These are phyloP conservation scores for Drosophila neonasuta DNA, from an alignment of 2,888 invertebrate species.

Conservation along the genomic window DNA sequence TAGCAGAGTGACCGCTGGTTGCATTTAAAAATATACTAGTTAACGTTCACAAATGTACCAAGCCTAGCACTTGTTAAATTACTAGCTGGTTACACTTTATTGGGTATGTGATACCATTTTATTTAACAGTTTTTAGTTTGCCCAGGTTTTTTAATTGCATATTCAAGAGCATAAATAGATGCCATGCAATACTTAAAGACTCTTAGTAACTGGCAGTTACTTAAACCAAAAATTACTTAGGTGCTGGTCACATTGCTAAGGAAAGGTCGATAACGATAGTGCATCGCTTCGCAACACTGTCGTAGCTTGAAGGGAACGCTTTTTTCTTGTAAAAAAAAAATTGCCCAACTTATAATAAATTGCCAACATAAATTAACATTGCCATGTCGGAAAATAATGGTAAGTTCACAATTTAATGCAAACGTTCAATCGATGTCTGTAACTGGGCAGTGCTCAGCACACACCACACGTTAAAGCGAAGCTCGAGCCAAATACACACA, in stretches of 20 bases:
- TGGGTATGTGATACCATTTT: not conserved
- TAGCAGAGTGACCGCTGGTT: constrained; percentile 56
- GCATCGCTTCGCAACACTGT: not conserved
- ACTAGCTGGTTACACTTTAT: not conserved
- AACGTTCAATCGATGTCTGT: not conserved
- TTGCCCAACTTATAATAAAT: constrained; percentile 42
- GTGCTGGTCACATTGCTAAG: not conserved
- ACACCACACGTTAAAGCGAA: not conserved
- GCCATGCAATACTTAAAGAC: too few species aligned
- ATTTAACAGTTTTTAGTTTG: too few species aligned
- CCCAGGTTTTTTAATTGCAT: too few species aligned
- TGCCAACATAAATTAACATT: constrained; percentile 43
- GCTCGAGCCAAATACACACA: constrained; percentile 22
- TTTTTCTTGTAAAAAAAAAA: constrained; percentile 49
- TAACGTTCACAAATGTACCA: not conserved
- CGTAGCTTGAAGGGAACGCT: constrained; percentile 63
- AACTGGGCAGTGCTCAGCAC: too few species aligned
- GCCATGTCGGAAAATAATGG: constrained; percentile 81
- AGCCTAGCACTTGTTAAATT: not conserved
- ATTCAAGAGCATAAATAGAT: too few species aligned
- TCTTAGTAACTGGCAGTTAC: too few species aligned
- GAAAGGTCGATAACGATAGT: not conserved
- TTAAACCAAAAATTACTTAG: not conserved
- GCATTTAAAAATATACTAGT: constrained; percentile 25
- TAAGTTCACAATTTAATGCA: constrained; percentile 51